Conservation (phyloP, 2,797 vertebrate species). For the Silurus lanzhouensis region DNA sequence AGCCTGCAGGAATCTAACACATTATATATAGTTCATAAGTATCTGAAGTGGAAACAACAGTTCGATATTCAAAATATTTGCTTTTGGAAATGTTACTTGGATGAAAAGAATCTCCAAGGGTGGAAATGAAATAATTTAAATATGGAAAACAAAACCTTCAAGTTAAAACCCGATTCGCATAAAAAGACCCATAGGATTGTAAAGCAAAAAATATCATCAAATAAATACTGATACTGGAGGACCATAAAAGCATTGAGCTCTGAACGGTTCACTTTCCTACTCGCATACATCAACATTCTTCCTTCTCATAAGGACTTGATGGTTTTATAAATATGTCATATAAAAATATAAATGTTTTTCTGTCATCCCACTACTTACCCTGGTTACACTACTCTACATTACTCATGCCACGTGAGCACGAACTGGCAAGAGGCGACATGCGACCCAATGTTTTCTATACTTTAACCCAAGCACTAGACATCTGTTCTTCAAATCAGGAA, state of each 20-base stretch:
- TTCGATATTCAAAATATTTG: neutral
- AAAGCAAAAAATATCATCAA: too few relatives aligned
- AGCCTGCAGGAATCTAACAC: constrained; percentile 20
- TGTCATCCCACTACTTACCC: neutral
- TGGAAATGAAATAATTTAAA: neutral
- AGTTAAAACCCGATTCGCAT: neutral
- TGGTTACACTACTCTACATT: neutral
- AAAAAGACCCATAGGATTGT: neutral
- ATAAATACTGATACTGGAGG: neutral
- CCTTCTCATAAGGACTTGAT: neutral
- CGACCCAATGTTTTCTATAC: neutral
- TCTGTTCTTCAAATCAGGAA: neutral
- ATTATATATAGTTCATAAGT: neutral
- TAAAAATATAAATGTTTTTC: neutral
- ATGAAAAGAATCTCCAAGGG: neutral
- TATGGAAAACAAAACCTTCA: neutral
- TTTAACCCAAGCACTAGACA: neutral
- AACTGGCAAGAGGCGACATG: neutral
- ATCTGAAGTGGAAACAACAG: neutral
- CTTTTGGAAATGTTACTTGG: neutral
- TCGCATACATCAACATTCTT: neutral
- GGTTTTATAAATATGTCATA: neutral
- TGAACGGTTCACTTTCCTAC: neutral
- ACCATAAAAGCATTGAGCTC: neutral
- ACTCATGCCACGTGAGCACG: neutral